Evolutionary conservation across 2,113 vertebrate genomes (phyloP), one percentile per base, ranked within the genome.

Genomic region (Notarius quadriscutis): DNA sequence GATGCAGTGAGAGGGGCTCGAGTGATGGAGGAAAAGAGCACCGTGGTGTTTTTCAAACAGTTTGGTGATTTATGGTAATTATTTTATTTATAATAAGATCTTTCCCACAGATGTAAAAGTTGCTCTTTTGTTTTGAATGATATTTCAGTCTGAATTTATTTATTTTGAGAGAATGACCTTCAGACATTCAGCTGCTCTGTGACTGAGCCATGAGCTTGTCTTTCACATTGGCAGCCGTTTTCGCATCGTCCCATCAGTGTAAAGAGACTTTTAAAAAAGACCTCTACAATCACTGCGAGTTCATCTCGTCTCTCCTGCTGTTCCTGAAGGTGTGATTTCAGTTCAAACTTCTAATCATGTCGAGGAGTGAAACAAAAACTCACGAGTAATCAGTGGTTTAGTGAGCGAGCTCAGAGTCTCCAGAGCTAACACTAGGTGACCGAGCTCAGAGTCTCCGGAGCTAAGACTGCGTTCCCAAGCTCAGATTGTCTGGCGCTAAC

Each of bases 41-140:
- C 75, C 72, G 75, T 79, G 71, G 34, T 18, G 25, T 84, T 79
- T 93, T 93, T 93, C 91, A 94, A 92, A 91, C 90, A 91, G 67
- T 86, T 85, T 84, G 58, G 34, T 88, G 88, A 92, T 90, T 84
- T 57, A 77, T 83, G 86, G 84, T 88, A 86, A 86, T 87, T 77
- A 86, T 86, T 89, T 89, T 77, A 86, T 86, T 89, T 89, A 86
- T 89, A 83, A 86, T 81, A 69, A 86, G 81, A 58, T 60, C 57
- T 34, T 34, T 41, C 17, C 4, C 50, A 71, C 74, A 88, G 84
- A 84, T 75, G 60, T 84, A 65, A 72, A 87, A 81, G 87, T 90
- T 90, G 87, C 88, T 90, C 83, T 90, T 88, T 88, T 86, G 84
- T 81, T 86, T 69, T 86, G 81, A 84, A 86, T 81, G 67, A 67